phyloP scores from a whole-genome alignment of 2,888 invertebrate species.

The Xylota segnis region DNA sequence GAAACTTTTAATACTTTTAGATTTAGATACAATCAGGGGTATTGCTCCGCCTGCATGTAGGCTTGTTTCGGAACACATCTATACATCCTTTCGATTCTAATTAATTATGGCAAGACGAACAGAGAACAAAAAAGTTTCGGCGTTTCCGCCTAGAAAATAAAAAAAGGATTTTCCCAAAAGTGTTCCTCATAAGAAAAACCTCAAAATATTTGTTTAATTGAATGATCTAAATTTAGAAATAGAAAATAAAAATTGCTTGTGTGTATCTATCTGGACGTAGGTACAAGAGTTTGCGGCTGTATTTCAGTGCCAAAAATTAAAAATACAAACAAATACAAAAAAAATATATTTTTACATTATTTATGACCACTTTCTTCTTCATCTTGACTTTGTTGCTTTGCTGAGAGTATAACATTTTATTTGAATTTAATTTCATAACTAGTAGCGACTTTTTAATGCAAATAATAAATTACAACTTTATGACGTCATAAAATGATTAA shows the following conservation, averaged over 20 bases:
- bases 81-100: background rate
- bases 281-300: slow-evolving; percentile 53
- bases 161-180: slow-evolving; percentile 17
- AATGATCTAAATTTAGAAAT: slow-evolving; percentile 57
- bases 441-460: slow-evolving; percentile 16
- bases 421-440: slow-evolving; percentile 29
- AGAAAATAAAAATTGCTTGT: slow-evolving; percentile 24
- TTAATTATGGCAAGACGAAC: background rate
- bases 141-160: slow-evolving; percentile 10
- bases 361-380: slow-evolving; percentile 58
- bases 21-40: slow-evolving; percentile 8
- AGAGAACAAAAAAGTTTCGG: slow-evolving; percentile 1
- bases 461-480: slow-evolving; percentile 37
- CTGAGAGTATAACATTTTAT: slow-evolving; percentile 11
- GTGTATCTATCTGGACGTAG: slow-evolving; percentile 40
- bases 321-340: slow-evolving; percentile 4
- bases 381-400: slow-evolving; percentile 57
- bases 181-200: slow-evolving; percentile 6
- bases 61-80: slow-evolving; percentile 11
- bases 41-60: background rate
- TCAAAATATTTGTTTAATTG: slow-evolving; percentile 36
- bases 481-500: slow-evolving; percentile 41
- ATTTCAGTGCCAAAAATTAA: slow-evolving; percentile 59
- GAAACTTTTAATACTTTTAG: slow-evolving; percentile 29
- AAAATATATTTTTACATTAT: slow-evolving; percentile 57